phyloP scores from a whole-genome alignment of 2,888 invertebrate species.

The Himalopsyche tibetana region DNA sequence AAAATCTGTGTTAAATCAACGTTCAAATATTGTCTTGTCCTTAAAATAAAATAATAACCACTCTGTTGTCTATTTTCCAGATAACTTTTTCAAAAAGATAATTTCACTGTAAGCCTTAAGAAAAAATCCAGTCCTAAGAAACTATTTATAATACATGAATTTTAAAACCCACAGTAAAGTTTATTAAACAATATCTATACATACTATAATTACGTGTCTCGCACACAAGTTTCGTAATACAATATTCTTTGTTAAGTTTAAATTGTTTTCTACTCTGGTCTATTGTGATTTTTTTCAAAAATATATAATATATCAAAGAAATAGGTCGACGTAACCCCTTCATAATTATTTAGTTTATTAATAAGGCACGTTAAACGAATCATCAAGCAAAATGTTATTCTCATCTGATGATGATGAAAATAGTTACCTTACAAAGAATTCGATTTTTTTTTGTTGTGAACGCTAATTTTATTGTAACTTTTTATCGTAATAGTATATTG shows the following conservation, averaged over 20 bases:
- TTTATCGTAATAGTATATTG: neutral
- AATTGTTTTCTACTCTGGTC: neutral
- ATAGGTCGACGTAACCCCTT: conserved; percentile 42
- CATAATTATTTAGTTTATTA: neutral
- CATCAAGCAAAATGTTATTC: neutral
- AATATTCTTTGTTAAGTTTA: neutral
- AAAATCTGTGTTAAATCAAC: conserved; percentile 14
- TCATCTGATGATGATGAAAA: neutral
- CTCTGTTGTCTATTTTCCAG: neutral
- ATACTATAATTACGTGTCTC: no score
- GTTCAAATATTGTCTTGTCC: neutral
- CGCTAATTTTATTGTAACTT: neutral
- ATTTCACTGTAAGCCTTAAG: neutral
- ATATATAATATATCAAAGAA: neutral
- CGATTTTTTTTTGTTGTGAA: neutral
- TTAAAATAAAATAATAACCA: neutral
- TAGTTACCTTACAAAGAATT: neutral
- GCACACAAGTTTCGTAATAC: no score
- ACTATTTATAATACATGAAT: neutral
- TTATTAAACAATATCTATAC: neutral
- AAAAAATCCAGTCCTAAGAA: neutral
- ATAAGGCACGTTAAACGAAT: neutral
- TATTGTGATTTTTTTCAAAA: neutral
- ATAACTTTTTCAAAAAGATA: neutral
- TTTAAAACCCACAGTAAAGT: neutral